Evolutionary conservation across 2,113 vertebrate genomes (phyloP).

Genomic region (Gobiocypris rarus): DNA sequence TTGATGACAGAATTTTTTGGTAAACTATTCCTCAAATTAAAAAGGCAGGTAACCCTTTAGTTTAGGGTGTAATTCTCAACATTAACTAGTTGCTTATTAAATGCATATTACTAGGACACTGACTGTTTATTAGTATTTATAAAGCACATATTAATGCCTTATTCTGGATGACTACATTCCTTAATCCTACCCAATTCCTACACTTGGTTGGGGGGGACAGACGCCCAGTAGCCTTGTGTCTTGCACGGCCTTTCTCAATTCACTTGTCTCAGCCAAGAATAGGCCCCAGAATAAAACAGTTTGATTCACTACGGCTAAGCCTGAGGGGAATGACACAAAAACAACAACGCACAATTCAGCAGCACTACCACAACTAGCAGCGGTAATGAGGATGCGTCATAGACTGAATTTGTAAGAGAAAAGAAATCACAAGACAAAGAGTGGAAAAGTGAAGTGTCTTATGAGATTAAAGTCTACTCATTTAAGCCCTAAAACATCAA

Average conservation of each 20-base stretch:
- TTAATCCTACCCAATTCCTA: too few species aligned
- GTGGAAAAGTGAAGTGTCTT: neutral
- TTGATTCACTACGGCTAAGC: constrained; percentile 49
- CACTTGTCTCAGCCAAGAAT: constrained; percentile 37
- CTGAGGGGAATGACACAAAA: constrained; percentile 25
- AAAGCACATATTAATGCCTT: too few species aligned
- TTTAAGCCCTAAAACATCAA: neutral
- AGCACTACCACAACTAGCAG: neutral
- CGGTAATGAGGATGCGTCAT: neutral
- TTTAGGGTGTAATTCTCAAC: too few species aligned
- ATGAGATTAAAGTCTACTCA: neutral
- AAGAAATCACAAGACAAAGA: neutral
- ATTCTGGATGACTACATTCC: too few species aligned
- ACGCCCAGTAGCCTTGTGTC: constrained; percentile 58
- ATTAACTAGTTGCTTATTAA: too few species aligned
- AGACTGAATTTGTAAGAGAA: neutral
- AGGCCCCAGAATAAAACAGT: constrained; percentile 39
- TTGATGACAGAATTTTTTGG: neutral
- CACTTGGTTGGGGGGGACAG: constrained; percentile 55
- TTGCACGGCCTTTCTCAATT: constrained; percentile 52
- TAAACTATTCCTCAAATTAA: neutral
- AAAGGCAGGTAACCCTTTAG: neutral
- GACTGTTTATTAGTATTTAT: too few species aligned
- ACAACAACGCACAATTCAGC: constrained; percentile 8
- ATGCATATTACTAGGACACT: too few species aligned